Percentiles rank a stretch among this genome's conserved stretches.
These are phyloP conservation scores for Muschampia plurimacula DNA, from an alignment of 2,888 invertebrate genomes.

Conservation along the genomic window DNA sequence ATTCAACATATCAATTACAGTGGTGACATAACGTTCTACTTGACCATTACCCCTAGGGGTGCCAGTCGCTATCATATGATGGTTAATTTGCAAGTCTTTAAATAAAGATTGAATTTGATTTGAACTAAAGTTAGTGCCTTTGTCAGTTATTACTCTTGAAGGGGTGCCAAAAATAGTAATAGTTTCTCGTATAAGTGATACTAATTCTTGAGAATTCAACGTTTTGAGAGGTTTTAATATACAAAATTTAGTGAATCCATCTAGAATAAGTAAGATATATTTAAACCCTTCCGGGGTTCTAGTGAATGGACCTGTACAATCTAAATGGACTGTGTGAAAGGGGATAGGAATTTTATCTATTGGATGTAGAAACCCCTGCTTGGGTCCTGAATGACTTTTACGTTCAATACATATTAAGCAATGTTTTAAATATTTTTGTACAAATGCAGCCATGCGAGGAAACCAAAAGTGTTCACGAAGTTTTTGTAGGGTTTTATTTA, in stretches of 20 bases:
- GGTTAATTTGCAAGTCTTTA: neutral
- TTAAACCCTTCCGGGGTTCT: neutral
- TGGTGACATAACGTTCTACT: neutral
- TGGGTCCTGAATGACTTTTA: neutral
- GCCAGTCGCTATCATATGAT: neutral
- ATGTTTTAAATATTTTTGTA: slow-evolving; percentile 43
- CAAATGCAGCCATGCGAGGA: slow-evolving; percentile 39
- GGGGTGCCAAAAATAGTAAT: neutral
- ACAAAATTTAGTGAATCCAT: neutral
- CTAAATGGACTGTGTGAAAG: neutral
- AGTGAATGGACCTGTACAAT: neutral
- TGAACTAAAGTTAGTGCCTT: neutral
- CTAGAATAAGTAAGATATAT: neutral
- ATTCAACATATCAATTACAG: slow-evolving; percentile 31
- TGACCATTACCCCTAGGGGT: neutral
- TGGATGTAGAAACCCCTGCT: neutral
- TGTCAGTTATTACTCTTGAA: neutral
- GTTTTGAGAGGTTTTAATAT: neutral
- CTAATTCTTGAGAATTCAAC: neutral
- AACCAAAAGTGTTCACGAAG: slow-evolving; percentile 49
- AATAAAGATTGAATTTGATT: neutral
- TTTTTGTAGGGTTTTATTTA: slow-evolving; percentile 39
- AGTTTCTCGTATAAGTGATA: neutral
- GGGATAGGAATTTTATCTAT: neutral
- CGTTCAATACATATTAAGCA: slow-evolving; percentile 41